Conservation (phyloP, 1,140 invertebrate species). For the Procambarus virginalis region DNA sequence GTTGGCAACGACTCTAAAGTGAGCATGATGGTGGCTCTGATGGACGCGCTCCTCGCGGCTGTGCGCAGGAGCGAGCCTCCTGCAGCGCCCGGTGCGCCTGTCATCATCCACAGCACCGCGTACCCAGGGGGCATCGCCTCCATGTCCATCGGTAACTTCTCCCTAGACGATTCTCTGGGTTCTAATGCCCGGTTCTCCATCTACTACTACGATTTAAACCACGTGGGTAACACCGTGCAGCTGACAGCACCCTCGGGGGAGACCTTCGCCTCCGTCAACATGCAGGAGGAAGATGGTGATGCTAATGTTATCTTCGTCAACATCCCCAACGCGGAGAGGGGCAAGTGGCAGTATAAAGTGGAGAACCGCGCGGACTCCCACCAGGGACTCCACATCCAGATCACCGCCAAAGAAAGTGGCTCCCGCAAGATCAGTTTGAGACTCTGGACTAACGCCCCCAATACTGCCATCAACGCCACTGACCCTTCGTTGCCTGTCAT, state of each 20-base stretch:
- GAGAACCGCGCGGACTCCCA: conserved; percentile 70
- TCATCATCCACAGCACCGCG: conserved; percentile 63
- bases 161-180: conserved; percentile 70
- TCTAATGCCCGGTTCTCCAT: conserved; percentile 70
- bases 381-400: conserved; percentile 69
- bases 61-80: conserved; percentile 57
- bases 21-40: conserved; percentile 76
- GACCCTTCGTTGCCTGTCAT: conserved; percentile 69
- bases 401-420: conserved; percentile 56
- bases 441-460: conserved; percentile 66
- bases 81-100: conserved; percentile 63
- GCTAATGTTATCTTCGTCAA: conserved; percentile 70
- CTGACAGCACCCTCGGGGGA: conserved; percentile 69
- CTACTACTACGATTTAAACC: conserved; percentile 71
- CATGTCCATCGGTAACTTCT: conserved; percentile 70
- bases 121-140: conserved; percentile 64
- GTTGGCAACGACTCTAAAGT: conserved; percentile 76
- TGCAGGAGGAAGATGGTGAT: conserved; percentile 70
- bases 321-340: conserved; percentile 64
- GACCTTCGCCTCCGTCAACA: conserved; percentile 62
- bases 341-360: conserved; percentile 68
- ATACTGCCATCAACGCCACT: conserved; percentile 54
- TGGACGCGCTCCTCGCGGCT: conserved; percentile 67
- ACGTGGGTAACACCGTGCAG: conserved; percentile 70
- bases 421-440: conserved; percentile 62